Base-by-base conservation (phyloP, 2,113 vertebrate species). In the Todiramphus saurophagus region DNA sequence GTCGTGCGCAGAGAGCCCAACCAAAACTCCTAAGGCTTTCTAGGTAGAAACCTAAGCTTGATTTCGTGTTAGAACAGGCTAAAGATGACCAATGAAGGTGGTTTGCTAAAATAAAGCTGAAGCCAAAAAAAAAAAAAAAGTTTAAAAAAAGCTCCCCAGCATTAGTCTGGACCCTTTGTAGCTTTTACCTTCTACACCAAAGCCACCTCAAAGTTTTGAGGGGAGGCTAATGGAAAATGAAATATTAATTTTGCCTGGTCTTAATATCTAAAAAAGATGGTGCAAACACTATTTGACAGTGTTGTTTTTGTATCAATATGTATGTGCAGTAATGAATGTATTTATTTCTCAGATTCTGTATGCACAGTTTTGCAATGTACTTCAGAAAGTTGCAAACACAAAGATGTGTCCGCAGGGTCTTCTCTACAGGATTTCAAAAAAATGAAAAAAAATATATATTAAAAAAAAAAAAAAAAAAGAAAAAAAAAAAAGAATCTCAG, bases 281-380 rank as follows among this genome's bases (percentile, higher is more conserved):
- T 99, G 99, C 99, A 98, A 98, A 99, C 98, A 99, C 99, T 99
- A 99, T 98, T 98, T 98, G 98, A 99, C 98, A 99, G 99, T 99
- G 99, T 99, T 99, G 97, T 98, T 98, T 99, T 98, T 98, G 98
- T 98, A 99, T 99, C 98, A 98, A 98, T 98, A 99, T 99, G 98
- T 99, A 98, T 99, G 98, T 99, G 98, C 98, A 98, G 98, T 99
- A 98, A 99, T 99, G 99, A 99, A 99, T 99, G 99, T 99, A 99
- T 99, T 99, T 99, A 99, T 99, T 99, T 99, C 98, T 98, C 98
- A 97, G 98, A 98, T 98, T 98, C 98, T 98, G 98, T 98, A 98
- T 97, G 98, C 98, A 98, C 97, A 97, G 98, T 98, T 98, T 98
- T 98, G 97, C 97, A 98, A 98, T 98, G 97, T 98, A 98, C 98